phyloP scores from a whole-genome alignment of 2,888 invertebrate genomes.

The Eueremaeus valkanovi region DNA sequence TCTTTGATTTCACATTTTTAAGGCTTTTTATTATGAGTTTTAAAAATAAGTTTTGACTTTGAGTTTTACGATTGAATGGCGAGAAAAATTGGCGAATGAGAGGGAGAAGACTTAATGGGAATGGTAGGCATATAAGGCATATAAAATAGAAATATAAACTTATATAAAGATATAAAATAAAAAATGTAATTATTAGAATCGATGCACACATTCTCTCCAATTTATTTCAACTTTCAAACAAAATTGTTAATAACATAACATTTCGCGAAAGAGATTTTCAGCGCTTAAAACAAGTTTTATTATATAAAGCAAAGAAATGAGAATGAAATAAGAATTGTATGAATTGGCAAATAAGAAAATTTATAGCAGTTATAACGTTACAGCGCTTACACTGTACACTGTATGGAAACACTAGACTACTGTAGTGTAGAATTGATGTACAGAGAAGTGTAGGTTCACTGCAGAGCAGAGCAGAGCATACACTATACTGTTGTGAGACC shows the following conservation, averaged over 20 bases:
- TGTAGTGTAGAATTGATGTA: no score
- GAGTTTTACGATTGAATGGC: background rate
- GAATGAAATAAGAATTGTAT: no score
- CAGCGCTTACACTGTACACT: conserved; percentile 8
- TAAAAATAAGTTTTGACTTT: conserved; percentile 9
- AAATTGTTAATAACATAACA: conserved; percentile 34
- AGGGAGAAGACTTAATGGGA: no score
- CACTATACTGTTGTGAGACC: background rate
- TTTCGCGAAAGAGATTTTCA: conserved; percentile 17
- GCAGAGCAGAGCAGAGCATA: background rate
- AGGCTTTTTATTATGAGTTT: conserved; percentile 22
- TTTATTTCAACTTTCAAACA: conserved; percentile 26
- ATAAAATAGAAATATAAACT: background rate
- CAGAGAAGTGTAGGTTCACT: no score
- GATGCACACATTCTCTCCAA: conserved; percentile 24
- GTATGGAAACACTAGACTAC: no score
- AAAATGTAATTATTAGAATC: conserved; percentile 33
- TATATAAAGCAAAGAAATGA: conserved; percentile 24
- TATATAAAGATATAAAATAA: conserved; percentile 13
- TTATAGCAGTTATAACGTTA: conserved; percentile 17
- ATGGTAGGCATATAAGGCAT: background rate
- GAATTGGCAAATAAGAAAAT: conserved; percentile 32
- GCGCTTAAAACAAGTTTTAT: conserved; percentile 25
- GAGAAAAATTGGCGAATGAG: no score
- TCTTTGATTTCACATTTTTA: background rate